Conservation (phyloP, 2,113 vertebrate genomes). For the Pogonocichla stellata region DNA sequence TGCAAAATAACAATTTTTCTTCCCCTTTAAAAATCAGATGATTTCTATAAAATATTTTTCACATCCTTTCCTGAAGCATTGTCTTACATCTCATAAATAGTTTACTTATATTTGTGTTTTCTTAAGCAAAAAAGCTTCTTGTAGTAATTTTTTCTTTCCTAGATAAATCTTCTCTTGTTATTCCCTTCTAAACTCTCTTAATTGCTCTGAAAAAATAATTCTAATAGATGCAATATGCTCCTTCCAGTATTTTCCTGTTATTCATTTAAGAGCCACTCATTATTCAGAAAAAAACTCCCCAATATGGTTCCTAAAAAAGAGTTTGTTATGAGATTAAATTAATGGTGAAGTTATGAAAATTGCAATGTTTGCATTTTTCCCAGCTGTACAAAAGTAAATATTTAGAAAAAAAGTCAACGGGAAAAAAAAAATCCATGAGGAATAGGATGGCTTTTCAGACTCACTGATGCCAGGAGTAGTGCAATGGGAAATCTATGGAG, state of each 20-base stretch:
- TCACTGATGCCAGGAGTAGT: background rate
- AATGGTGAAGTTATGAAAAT: background rate
- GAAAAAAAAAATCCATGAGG: background rate
- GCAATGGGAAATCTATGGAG: background rate
- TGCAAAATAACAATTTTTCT: background rate
- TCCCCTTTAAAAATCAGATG: background rate
- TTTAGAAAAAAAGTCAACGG: background rate
- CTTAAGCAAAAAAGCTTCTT: background rate
- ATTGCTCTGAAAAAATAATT: background rate
- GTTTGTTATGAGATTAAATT: background rate
- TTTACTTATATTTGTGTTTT: background rate
- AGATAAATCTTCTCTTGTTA: background rate
- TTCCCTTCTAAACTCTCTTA: background rate
- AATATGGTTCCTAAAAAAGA: background rate
- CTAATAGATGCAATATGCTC: background rate
- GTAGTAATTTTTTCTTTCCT: background rate
- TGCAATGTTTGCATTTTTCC: background rate
- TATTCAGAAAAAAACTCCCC: background rate
- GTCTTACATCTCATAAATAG: background rate
- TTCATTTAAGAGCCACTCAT: background rate
- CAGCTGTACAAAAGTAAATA: background rate
- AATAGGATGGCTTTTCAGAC: background rate
- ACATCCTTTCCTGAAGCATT: background rate
- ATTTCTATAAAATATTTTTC: background rate
- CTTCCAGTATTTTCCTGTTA: background rate